Base-by-base conservation (phyloP, 2,113 vertebrate species). In the Sander vitreus region DNA sequence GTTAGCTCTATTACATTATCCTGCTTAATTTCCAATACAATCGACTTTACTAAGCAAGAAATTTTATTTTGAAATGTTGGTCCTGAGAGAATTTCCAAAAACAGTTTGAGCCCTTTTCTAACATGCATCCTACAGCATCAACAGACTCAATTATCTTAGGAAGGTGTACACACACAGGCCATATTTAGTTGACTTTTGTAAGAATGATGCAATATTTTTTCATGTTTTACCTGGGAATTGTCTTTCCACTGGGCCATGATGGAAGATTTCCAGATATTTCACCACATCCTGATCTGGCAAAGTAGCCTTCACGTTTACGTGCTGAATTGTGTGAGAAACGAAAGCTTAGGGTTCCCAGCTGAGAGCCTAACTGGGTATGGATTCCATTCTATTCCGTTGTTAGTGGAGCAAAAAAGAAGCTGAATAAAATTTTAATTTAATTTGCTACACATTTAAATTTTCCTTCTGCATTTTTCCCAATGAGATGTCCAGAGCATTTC, bases 151-250 rank as follows among this genome's bases (percentile, higher is more conserved):
- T 66, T 62, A 62, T 67, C 23, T 39, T 55, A 16, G n/a, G 39
- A 64, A 15, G 6, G 66, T 16, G 51, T 19, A 47, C 14, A 57
- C n/a, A 11, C 10, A 0, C 2, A 43, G 39, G 10, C 51, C 43
- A 45, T n/a, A 67, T 45, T 15, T 23, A 7, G 66, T 53, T 54
- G n/a, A 8, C 18, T 74, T 5, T 12, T 6, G 5, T 53, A 43
- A 39, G 47, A 47, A 43, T 88, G 86, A 88, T 85, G 86, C 25
- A 85, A 85, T 48, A 45, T 78, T 10, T 58, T 59, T 64, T 48
- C 15, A 4, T 30, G n/a, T 47, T 76, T 75, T 67, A 77, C 75
- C 27, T 63, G 66, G 67, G 11, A 68, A 51, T 53, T 15, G 77
- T 67, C 10, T 45, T 65, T 63, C 81, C 68, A 54, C 30, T 13